Evolutionary conservation across 2,888 invertebrate species (phyloP).

Genomic region (Stomorhina lunata): DNA sequence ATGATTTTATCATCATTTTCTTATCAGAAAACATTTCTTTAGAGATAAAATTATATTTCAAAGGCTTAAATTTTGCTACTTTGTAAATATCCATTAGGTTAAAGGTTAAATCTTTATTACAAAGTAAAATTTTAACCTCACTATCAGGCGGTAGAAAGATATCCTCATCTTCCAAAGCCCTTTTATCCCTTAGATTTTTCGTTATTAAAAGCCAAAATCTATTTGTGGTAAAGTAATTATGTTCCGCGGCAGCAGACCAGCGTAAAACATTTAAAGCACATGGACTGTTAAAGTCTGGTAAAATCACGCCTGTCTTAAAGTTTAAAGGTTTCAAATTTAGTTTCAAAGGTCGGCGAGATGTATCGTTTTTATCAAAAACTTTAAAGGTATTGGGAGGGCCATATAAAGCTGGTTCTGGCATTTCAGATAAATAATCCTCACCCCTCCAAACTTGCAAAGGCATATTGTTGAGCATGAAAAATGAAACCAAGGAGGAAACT

Average conservation of each 20-base stretch:
- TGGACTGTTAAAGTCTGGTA: constrained; percentile 71
- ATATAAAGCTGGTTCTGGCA: constrained; percentile 43
- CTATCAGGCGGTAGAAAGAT: constrained; percentile 76
- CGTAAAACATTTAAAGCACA: constrained; percentile 73
- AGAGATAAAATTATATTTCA: constrained; percentile 69
- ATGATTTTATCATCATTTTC: constrained; percentile 66
- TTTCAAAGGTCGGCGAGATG: constrained; percentile 67
- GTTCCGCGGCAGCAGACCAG: constrained; percentile 73
- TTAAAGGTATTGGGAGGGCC: constrained; percentile 69
- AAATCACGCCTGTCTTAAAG: constrained; percentile 74
- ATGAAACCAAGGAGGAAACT: neutral
- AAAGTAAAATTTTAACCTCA: constrained; percentile 72
- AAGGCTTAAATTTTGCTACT: constrained; percentile 71
- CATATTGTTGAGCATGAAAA: constrained; percentile 67
- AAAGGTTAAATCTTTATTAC: constrained; percentile 33
- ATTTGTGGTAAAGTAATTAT: constrained; percentile 76
- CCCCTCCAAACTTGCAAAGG: constrained; percentile 72
- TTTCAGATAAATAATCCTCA: constrained; percentile 65
- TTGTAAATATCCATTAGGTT: constrained; percentile 75
- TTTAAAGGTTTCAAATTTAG: constrained; percentile 68
- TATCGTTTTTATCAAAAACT: constrained; percentile 63
- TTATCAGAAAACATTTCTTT: constrained; percentile 64
- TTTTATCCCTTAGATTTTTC: constrained; percentile 60
- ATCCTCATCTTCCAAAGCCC: constrained; percentile 69
- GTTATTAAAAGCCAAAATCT: constrained; percentile 76